Base-by-base conservation (phyloP, 1,140 invertebrate genomes). In the Ephestia elutella region DNA sequence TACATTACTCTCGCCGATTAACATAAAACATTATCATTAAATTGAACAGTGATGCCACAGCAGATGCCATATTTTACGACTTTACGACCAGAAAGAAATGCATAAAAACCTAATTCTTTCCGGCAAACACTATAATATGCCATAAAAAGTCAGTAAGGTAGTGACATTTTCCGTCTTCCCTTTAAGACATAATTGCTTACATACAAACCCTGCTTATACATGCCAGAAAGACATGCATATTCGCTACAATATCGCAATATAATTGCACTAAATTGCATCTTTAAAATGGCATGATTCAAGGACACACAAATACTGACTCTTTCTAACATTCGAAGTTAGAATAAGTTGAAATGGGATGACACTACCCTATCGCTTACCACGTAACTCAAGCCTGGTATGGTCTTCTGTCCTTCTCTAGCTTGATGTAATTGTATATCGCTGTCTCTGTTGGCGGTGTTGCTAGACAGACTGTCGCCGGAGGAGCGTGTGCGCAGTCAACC, bases 221-320 rank as follows among this genome's bases (percentile, higher is more conserved):
- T 15, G n/a, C n/a, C 38, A 44, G 2, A 44, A 44, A 44, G 15
- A 5, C 38, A 2, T 44, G 38, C 38, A 44, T 44, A 44, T 15
- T 44, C 10, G 38, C n/a, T 44, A 44, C 38, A 44, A 44, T 44
- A 44, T 44, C 38, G 38, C 38, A 44, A 44, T 15, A 44, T 44
- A 44, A 44, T 44, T 44, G 38, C 38, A 44, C 15, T 44, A 44
- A 44, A 44, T 44, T 44, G 38, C 38, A 44, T 44, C 38, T 44
- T 44, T 44, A 1, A 44, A 44, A 44, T 15, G 38, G n/a, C n/a
- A 44, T 35, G 32, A 35, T n/a, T 44, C 38, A 44, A 44, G 38
- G 38, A 1, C 38, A 44, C 32, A 17, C 38, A 15, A 44, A 4
- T 44, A 44, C 38, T 44, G 10, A 15, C 38, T 15, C 15, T 44